Base-by-base conservation (phyloP, 2,797 vertebrate genomes). In the Orestias chungarensis region DNA sequence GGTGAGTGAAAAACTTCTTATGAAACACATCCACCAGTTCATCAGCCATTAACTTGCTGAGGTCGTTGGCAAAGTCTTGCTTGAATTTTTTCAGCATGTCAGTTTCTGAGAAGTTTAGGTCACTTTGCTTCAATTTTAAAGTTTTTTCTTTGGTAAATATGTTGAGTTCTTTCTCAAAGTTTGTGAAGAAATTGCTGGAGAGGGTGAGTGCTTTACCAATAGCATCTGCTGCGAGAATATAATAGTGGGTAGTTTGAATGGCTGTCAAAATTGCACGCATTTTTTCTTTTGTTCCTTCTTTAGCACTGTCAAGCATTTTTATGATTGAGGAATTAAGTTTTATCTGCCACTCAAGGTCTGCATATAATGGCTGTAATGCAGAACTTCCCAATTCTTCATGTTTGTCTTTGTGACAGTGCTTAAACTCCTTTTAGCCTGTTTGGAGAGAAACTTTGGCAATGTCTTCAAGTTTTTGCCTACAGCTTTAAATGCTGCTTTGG, bases 291-390 rank as follows among this genome's bases (percentile, higher is more conserved):
- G 47, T 9, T 0, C 68, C 44, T 0, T 46, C 35, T 71, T 38
- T 73, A 38, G 69, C 74, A 9, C n/a, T 54, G 18, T 42, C 0
- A 18, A 67, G 70, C 33, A 85, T 69, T 40, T 0, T 44, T 7
- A 25, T 62, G 23, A 73, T 6, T 11, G 29, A 43, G 23, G 77
- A 65, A 64, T 72, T 73, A 3, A 82, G 62, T 50, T 77, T 80
- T 3, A 73, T 72, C 44, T 82, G 80, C 83, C 77, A 75, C 18
- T 23, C 15, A 17, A 85, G 80, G 55, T 82, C 57, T 59, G 40
- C 43, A 33, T 61, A 55, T 62, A 79, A 74, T 6, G 79, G 62
- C 7, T 76, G 20, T 2, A 77, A 0, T 59, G 76, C 74, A 57
- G 40, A 29, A 2, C 4, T 38, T 11, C 66, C 68, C 25, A 78